phyloP scores from a whole-genome alignment of 2,888 invertebrate genomes.

The Spodoptera picta region DNA sequence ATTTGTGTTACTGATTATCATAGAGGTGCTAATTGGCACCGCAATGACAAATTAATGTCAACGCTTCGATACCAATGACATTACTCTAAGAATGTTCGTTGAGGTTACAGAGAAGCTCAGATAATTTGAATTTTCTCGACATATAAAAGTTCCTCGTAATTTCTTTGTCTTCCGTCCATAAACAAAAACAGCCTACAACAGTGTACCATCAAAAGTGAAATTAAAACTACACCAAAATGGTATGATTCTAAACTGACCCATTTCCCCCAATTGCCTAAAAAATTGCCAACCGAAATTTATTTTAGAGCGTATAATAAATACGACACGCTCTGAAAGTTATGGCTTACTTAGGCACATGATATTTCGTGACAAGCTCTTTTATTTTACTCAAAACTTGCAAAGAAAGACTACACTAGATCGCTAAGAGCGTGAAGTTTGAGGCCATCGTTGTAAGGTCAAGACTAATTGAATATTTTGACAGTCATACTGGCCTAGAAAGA shows the following conservation, averaged over 20 bases:
- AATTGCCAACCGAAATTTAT: conserved; percentile 38
- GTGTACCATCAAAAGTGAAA: conserved; percentile 16
- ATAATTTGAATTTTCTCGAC: too few species aligned
- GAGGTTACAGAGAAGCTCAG: too few species aligned
- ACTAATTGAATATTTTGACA: background rate
- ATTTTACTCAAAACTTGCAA: conserved; percentile 15
- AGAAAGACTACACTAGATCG: conserved; percentile 11
- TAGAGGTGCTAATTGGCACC: too few species aligned
- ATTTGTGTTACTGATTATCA: too few species aligned
- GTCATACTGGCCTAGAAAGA: too few species aligned
- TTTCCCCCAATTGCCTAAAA: conserved; percentile 40
- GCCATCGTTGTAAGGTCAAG: background rate
- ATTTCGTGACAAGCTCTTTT: conserved; percentile 49
- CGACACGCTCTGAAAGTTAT: conserved; percentile 49
- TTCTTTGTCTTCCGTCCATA: too few species aligned
- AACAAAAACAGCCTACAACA: too few species aligned
- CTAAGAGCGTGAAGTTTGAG: background rate
- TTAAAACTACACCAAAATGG: conserved; percentile 4
- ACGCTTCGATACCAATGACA: too few species aligned
- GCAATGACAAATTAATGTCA: too few species aligned
- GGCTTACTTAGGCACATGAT: conserved; percentile 47
- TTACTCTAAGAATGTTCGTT: too few species aligned
- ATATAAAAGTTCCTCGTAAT: too few species aligned
- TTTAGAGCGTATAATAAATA: conserved; percentile 50
- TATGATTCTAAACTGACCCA: conserved; percentile 21